phyloP scores from a whole-genome alignment of 2,113 vertebrate species.

The Suricata suricatta region DNA sequence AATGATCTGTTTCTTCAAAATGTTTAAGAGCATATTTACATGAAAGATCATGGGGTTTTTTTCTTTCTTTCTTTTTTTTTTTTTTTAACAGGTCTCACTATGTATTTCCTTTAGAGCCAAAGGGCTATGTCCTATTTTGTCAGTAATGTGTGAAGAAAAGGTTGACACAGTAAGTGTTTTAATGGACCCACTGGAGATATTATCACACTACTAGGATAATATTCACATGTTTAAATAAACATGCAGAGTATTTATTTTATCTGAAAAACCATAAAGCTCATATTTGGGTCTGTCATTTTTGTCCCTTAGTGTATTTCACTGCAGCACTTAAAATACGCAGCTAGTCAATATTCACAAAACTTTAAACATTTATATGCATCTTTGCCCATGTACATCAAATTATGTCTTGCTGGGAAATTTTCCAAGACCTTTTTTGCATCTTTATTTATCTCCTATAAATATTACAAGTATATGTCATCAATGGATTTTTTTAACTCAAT shows the following conservation, averaged over 20 bases:
- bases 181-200: not conserved
- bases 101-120: conserved; percentile 66
- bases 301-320: not conserved
- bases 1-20: conserved; percentile 78
- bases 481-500: not conserved
- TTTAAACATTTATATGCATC: not conserved
- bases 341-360: not conserved
- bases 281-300: not conserved
- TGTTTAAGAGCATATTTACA: conserved; percentile 76
- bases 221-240: conserved; percentile 12
- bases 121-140: not conserved
- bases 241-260: not conserved
- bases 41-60: conserved; percentile 62
- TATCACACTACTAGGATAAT: not conserved
- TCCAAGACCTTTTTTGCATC: not conserved
- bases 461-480: not conserved
- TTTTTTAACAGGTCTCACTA: conserved; percentile 51
- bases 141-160: not conserved
- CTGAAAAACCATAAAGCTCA: not conserved
- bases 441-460: not conserved
- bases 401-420: not conserved
- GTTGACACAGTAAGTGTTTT: not conserved
- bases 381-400: not conserved
- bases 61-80: not conserved
- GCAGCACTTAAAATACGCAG: not conserved